A percentile compares a stretch with the other conserved stretches of the same genome.
Conservation (phyloP, 1,140 invertebrate species). For the Agrilus planipennis region DNA sequence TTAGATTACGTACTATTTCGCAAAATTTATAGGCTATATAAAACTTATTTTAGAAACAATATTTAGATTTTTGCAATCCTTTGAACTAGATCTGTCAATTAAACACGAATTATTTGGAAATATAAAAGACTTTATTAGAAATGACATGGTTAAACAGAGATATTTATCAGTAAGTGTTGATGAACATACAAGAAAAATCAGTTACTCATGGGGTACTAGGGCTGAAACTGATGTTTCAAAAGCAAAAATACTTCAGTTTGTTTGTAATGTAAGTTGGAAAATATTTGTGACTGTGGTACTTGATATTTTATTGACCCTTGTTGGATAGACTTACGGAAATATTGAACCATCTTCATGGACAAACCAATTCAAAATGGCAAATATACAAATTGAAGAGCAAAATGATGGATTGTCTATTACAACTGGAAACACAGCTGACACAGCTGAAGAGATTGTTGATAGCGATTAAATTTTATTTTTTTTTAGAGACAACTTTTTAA, state of each 20-base stretch:
- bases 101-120: conserved; percentile 21
- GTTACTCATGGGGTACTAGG: conserved; percentile 18
- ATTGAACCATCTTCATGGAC: too few species aligned
- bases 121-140: conserved; percentile 21
- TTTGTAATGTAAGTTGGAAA: conserved; percentile 22
- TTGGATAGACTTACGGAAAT: too few species aligned
- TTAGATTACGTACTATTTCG: conserved; percentile 5
- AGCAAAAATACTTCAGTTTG: conserved; percentile 21
- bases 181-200: conserved; percentile 11
- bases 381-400: too few species aligned
- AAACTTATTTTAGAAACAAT: conserved; percentile 18
- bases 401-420: too few species aligned
- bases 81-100: conserved; percentile 18
- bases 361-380: too few species aligned
- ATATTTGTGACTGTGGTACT: too few species aligned
- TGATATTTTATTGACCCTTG: too few species aligned
- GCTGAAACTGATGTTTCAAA: conserved; percentile 25
- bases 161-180: conserved; percentile 19
- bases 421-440: too few species aligned
- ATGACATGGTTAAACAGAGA: conserved; percentile 17
- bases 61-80: conserved; percentile 19
- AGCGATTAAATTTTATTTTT: too few species aligned
- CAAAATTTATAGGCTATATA: conserved; percentile 4
- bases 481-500: too few species aligned
- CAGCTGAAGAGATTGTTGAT: too few species aligned